Base-by-base conservation (phyloP, 2,888 invertebrate genomes). In the Limnephilus lunatus region DNA sequence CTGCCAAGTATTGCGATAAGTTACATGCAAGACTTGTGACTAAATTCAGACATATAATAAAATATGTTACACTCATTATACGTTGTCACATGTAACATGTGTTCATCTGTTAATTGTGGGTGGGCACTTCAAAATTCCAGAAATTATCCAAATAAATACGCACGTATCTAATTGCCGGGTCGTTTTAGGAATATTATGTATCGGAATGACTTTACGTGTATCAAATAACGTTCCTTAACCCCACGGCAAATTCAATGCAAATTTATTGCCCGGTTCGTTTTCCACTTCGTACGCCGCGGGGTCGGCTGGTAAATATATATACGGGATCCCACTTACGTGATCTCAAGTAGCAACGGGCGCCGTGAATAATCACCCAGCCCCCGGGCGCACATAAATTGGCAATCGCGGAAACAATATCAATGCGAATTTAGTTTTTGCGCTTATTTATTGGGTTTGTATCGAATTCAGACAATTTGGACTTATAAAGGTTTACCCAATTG, bases 181-280 rank as follows among this genome's bases (percentile, higher is more conserved):
- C 30, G 85, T 44, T 31, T 68, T 68, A 68, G 68, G 68, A 68
- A 68, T 68, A 44, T 81, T 86, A 92, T 87, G 92, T 92, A 90
- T 82, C 39, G 83, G 83, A 88, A 90, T 92, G 91, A 91, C 88
- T 90, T 91, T 88, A 53, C 90, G 80, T 80, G 90, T 48, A 39
- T 39, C 35, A 86, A 86, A 86, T 86, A 86, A 48, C 30, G 44
- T 86, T 86, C 86, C 86, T 44, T n/a, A 86, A 86, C n/a, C 89
- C 90, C 92, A 81, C 82, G 82, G 88, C 83, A 91, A 89, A 91
- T 89, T 85, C 82, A 85, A 91, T 92, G 92, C 91, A 92, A 91
- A 92, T 92, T 90, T 91, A 90, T 92, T 39, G 90, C 68, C 53
- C 90, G 90, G 90, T 88, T 85, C 39, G 48, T 39, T 39, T 35